Evolutionary conservation across 1,140 invertebrate species (phyloP).

Genomic region (Scaptomyza graminum): DNA sequence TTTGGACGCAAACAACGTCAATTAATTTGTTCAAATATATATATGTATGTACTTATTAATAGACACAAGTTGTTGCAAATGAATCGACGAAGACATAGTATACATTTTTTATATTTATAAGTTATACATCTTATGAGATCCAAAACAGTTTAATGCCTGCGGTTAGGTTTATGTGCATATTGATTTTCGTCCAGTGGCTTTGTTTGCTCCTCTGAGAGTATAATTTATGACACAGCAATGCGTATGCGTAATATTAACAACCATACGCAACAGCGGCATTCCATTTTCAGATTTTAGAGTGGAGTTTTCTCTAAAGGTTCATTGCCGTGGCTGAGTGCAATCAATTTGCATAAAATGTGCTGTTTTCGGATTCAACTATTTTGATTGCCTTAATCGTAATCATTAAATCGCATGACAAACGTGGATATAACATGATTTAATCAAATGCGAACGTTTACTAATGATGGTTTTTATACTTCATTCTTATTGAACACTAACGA

Average conservation of each 20-base stretch:
- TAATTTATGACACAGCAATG: constrained; percentile 26
- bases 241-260: constrained; percentile 52
- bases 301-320: background rate
- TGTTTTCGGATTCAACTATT: constrained; percentile 22
- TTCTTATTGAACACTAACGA: constrained; percentile 45
- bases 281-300: background rate
- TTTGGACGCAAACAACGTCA: background rate
- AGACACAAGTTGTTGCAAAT: too few relatives aligned
- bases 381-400: constrained; percentile 54
- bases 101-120: too few relatives aligned
- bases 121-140: background rate
- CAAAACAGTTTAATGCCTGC: background rate
- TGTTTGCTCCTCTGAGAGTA: constrained; percentile 3
- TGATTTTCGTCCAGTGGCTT: background rate
- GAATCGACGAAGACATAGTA: too few relatives aligned
- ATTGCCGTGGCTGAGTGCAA: background rate
- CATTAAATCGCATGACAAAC: constrained; percentile 71
- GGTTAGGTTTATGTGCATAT: constrained; percentile 1
- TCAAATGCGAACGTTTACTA: constrained; percentile 60
- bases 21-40: too few relatives aligned
- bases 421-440: constrained; percentile 66
- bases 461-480: constrained; percentile 25
- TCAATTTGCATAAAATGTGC: constrained; percentile 5
- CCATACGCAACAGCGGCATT: background rate
- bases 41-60: too few relatives aligned